phyloP scores from a whole-genome alignment of 2,888 invertebrate species.

The Thecocarcelia acutangulata region DNA sequence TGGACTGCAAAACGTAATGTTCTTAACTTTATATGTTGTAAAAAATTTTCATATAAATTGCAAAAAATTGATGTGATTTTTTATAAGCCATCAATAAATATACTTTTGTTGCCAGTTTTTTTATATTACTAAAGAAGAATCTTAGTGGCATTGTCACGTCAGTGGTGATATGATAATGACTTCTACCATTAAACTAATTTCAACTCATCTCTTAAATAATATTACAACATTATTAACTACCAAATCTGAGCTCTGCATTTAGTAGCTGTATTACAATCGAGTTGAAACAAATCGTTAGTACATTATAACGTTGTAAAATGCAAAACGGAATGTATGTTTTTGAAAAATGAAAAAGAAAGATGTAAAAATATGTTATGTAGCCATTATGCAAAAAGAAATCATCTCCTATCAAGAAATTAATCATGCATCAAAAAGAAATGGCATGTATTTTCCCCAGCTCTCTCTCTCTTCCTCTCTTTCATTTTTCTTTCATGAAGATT shows the following conservation, averaged over 20 bases:
- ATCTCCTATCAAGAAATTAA: constrained; percentile 56
- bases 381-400: constrained; percentile 20
- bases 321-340: constrained; percentile 24
- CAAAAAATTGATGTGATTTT: too few species aligned
- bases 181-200: constrained; percentile 59
- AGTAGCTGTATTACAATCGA: background rate
- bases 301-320: constrained; percentile 11
- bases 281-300: background rate
- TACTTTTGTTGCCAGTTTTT: background rate
- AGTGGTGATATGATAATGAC: constrained; percentile 55
- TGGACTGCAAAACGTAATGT: too few species aligned
- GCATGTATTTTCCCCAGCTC: background rate
- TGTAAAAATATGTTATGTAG: constrained; percentile 25
- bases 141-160: constrained; percentile 58
- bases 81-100: too few species aligned
- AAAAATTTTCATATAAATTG: too few species aligned
- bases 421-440: constrained; percentile 57
- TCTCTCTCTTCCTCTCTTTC: background rate
- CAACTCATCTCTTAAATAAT: constrained; percentile 64
- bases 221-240: constrained; percentile 62
- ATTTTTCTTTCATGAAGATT: background rate
- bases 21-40: too few species aligned
- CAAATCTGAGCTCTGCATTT: constrained; percentile 39
- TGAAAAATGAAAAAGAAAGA: background rate
- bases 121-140: background rate